Percentiles rank a stretch among this genome's conserved stretches.
Evolutionary conservation across 1,140 invertebrate genomes (phyloP).

Genomic region (Bombus cullumanus): DNA sequence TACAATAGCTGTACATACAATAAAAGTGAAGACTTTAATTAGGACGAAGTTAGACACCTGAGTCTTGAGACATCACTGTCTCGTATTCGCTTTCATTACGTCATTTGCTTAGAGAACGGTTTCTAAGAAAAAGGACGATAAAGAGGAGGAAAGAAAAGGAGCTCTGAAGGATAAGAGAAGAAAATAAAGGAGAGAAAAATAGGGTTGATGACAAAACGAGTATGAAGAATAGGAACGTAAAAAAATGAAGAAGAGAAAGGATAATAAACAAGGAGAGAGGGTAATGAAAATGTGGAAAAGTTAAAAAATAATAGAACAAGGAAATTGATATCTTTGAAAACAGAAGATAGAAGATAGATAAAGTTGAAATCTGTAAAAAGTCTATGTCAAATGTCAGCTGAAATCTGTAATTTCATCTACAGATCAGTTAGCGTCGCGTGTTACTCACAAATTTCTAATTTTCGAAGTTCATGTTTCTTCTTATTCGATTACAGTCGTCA

Average conservation of each 20-base stretch:
- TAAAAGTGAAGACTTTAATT: background rate
- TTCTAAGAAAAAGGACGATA: background rate
- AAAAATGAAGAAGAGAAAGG: background rate
- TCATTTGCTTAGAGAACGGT: background rate
- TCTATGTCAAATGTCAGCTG: background rate
- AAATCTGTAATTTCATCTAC: constrained; percentile 1
- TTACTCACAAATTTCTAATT: background rate
- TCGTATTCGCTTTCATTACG: background rate
- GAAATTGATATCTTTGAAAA: background rate
- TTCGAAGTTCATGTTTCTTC: background rate
- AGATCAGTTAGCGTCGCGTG: background rate
- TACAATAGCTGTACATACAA: too few species aligned
- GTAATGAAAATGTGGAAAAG: background rate
- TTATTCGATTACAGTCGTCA: background rate
- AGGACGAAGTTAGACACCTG: background rate
- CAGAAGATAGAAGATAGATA: background rate
- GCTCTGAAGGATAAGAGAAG: background rate
- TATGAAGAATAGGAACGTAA: background rate
- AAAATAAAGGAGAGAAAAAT: background rate
- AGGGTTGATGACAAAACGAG: background rate
- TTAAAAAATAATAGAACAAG: background rate
- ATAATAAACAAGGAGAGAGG: background rate
- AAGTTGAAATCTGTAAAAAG: background rate
- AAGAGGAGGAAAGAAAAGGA: background rate
- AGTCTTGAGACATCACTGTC: background rate